A percentile compares a stretch with the other conserved stretches of the same genome.
Conservation (phyloP, 2,888 invertebrate genomes). For the Junonia oenone region DNA sequence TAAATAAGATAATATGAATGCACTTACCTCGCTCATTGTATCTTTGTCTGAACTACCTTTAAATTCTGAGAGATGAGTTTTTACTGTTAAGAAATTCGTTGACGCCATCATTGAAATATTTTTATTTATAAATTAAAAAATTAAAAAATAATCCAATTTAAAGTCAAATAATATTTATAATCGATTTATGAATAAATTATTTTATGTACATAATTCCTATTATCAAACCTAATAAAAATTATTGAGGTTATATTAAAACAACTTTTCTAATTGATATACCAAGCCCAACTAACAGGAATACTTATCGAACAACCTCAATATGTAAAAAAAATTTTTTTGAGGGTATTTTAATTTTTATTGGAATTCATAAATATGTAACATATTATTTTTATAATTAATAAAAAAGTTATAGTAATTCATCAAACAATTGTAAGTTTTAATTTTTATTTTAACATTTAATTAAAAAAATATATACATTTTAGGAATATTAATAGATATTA, state of each 20-base stretch:
- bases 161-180: conserved; percentile 29
- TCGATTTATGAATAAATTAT: conserved; percentile 40
- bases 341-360: conserved; percentile 36
- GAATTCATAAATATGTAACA: neutral
- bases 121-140: conserved; percentile 30
- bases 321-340: conserved; percentile 21
- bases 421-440: too few species aligned
- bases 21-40: conserved; percentile 71
- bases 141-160: conserved; percentile 35
- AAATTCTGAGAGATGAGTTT: conserved; percentile 72
- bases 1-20: neutral
- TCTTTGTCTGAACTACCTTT: conserved; percentile 69
- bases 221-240: conserved; percentile 34
- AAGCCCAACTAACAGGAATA: conserved; percentile 41
- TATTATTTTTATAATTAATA: neutral
- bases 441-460: too few species aligned
- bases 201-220: conserved; percentile 41
- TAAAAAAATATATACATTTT: too few species aligned
- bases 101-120: conserved; percentile 47
- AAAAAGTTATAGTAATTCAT: too few species aligned
- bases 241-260: conserved; percentile 41
- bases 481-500: too few species aligned
- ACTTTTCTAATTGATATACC: conserved; percentile 48
- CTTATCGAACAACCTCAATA: conserved; percentile 1
- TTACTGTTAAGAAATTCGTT: conserved; percentile 60